Base-by-base conservation (phyloP, 2,888 invertebrate genomes). In the Formica aserva region DNA sequence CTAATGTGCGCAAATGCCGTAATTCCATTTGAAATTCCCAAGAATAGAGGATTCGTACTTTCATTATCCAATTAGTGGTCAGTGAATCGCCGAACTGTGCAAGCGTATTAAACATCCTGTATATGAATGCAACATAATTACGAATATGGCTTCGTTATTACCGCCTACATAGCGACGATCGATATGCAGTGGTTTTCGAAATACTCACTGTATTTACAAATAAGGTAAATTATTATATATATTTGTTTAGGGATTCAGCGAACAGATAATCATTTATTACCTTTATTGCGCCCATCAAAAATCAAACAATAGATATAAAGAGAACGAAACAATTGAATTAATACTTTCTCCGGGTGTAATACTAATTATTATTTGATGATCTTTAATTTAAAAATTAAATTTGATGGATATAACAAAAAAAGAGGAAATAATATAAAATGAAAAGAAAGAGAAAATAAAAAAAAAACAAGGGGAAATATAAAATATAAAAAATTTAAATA, bases 111-210 rank as follows among this genome's bases (percentile, higher is more conserved):
- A 80, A 35, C 78, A 35, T 48, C 45, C 60, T 72, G 72, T 48
- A 18, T 74, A 78, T 62, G 60, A 80, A 80, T 71, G 82, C 75
- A 74, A 65, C 65, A 82, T 87, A 85, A 88, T 86, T 85, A 83
- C 78, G 63, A 87, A 81, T 71, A 66, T 60, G 66, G 45, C 22
- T 80, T 60, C 72, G 35, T 80, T 72, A 78, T 45, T 80, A 60
- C 9, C 29, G 15, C 5, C 9, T 72, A 26, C 26, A 18, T 71
- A 13, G n/a, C 22, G 8, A 62, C 8, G 60, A 22, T 72, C 72
- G 72, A 80, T 69, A 78, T 9, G 29, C 45, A 71, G 41, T 71
- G 22, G n/a, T 45, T 78, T 72, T 52, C 48, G 38, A 48, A 62
- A 38, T 69, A 38, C 35, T 22, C 69, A 76, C 18, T 26, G 35